phyloP scores from a whole-genome alignment of 2,888 invertebrate genomes.

The Scaptomyza tumidula region DNA sequence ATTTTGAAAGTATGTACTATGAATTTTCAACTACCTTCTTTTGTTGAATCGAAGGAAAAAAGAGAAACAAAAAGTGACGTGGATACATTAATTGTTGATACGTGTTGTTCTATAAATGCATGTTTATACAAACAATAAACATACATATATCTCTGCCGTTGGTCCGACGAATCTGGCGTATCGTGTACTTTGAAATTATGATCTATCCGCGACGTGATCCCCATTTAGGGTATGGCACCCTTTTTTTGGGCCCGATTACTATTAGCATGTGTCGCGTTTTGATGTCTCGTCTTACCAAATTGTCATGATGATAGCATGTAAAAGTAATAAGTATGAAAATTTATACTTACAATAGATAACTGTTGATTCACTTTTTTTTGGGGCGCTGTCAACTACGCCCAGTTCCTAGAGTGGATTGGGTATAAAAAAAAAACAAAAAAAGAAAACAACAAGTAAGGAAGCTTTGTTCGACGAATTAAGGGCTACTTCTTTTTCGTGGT shows the following conservation, averaged over 20 bases:
- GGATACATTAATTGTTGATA: slow-evolving; percentile 63
- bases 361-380: slow-evolving; percentile 69
- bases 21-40: slow-evolving; percentile 61
- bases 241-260: slow-evolving; percentile 55
- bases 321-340: slow-evolving; percentile 44
- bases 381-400: slow-evolving; percentile 48
- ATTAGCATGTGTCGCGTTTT: slow-evolving; percentile 48
- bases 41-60: not conserved
- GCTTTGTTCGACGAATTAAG: too few species aligned
- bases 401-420: slow-evolving; percentile 62
- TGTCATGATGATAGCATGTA: slow-evolving; percentile 66
- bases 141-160: not conserved
- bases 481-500: too few species aligned
- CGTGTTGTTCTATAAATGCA: slow-evolving; percentile 66
- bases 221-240: slow-evolving; percentile 57
- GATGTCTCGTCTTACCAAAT: slow-evolving; percentile 43
- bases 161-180: slow-evolving; percentile 18
- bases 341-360: slow-evolving; percentile 47
- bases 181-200: slow-evolving; percentile 54
- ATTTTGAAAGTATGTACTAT: slow-evolving; percentile 32
- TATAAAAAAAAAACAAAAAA: slow-evolving; percentile 5
- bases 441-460: too few species aligned
- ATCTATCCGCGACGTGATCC: slow-evolving; percentile 67
- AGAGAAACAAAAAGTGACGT: slow-evolving; percentile 14
- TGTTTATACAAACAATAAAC: slow-evolving; percentile 31